Evolutionary conservation across 2,113 vertebrate genomes (phyloP).

Genomic region (Aptenodytes patagonicus): DNA sequence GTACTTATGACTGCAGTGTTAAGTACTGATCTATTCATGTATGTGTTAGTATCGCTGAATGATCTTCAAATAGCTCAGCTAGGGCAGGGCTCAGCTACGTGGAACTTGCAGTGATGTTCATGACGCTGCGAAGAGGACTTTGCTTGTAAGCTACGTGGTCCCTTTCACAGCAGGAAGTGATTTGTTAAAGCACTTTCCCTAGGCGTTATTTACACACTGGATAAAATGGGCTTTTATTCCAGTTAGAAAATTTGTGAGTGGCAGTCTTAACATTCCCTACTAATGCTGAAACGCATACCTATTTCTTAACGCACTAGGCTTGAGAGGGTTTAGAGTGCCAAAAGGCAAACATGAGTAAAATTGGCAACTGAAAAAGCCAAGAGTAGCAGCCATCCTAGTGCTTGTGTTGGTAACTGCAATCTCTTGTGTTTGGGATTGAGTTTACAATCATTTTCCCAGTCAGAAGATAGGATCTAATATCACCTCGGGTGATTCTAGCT

Average conservation of each 20-base stretch:
- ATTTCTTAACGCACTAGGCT: neutral
- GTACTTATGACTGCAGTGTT: neutral
- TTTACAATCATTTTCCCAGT: neutral
- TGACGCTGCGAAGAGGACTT: neutral
- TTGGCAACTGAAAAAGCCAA: neutral
- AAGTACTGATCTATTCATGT: neutral
- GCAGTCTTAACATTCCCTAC: neutral
- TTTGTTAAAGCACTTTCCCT: neutral
- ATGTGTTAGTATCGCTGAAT: neutral
- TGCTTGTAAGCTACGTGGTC: neutral
- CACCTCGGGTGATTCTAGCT: neutral
- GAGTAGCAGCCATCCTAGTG: neutral
- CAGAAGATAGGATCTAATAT: neutral
- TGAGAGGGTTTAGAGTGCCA: neutral
- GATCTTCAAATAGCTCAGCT: neutral
- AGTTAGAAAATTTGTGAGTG: neutral
- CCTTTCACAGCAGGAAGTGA: neutral
- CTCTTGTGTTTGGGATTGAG: neutral
- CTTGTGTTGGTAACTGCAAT: neutral
- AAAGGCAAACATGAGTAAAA: neutral
- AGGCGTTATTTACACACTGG: neutral
- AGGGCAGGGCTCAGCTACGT: constrained; percentile 40
- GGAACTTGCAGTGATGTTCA: constrained; percentile 11
- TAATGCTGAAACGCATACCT: neutral
- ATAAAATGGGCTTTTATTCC: neutral